Base-by-base conservation (phyloP, 2,888 invertebrate genomes). In the Drosophila melanocephala region DNA sequence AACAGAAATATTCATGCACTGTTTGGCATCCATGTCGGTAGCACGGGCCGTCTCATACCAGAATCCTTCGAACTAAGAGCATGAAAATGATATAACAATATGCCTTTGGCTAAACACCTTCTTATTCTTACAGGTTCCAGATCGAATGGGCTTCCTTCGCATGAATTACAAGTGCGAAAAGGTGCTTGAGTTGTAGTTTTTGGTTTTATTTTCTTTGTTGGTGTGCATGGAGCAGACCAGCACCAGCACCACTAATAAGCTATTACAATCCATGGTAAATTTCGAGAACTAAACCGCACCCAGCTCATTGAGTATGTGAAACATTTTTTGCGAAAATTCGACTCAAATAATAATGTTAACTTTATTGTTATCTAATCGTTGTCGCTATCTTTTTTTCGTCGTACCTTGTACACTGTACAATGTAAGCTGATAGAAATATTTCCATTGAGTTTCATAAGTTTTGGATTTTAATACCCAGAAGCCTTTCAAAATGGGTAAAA, bases 11-110 rank as follows among this genome's bases (percentile, higher is more conserved):
- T 51, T 71, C 35, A 47, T 1, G 32, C 78, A 80, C 12, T 75
- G 60, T 9, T 14, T 47, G 0, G n/a, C 10, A n/a, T 44, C 44
- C 10, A 16, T 7, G 7, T 44, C 10, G 10, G 33, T 26, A 1
- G 12, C 44, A 35, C 71, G 66, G 5, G 57, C 80, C 10, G 35
- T 39, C 26, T 80, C 78, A 42, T 44, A 78, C 77, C 80, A 78
- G 42, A 14, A 0, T 1, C 77, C 80, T 3, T 66, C 59, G 16
- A 75, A 10, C 77, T 78, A 26, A 35, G 28, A 30, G 12, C 19
- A 56, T 3, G 5, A 4, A 19, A 44, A 51, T 10, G 12, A 9
- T 26, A 14, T 52, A 30, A 5, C 16, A 9, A 16, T 10, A 1
- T 22, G 14, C 3, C 22, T 44, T 51, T 10, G 16, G 9, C 6